Conservation (phyloP, 2,888 invertebrate genomes). For the Tinea semifulvella region DNA sequence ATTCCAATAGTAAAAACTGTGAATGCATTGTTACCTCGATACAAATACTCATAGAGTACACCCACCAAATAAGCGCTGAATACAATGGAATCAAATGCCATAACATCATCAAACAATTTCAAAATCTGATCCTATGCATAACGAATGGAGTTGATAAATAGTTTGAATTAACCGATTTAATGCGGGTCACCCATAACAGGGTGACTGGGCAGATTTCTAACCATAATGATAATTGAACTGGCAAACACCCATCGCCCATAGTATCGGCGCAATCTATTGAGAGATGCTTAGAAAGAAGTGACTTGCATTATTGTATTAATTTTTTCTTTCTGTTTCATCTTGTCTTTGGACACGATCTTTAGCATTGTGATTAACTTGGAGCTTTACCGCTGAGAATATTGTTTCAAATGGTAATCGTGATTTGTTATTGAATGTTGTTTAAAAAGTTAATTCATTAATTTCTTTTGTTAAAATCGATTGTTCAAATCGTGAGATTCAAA, state of each 20-base stretch:
- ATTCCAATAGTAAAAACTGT: not conserved
- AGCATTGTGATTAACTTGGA: constrained; percentile 61
- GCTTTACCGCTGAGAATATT: constrained; percentile 60
- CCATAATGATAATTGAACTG: constrained; percentile 66
- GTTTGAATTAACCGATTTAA: constrained; percentile 67
- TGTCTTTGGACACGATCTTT: constrained; percentile 65
- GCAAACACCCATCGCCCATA: constrained; percentile 59
- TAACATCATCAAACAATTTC: constrained; percentile 64
- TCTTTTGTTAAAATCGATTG: constrained; percentile 7
- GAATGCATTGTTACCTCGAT: constrained; percentile 25
- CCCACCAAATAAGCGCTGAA: constrained; percentile 55
- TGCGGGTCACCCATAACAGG: constrained; percentile 64
- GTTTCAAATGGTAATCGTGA: constrained; percentile 37
- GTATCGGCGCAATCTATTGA: constrained; percentile 55
- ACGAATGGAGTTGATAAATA: constrained; percentile 64
- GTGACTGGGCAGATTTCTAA: constrained; percentile 52
- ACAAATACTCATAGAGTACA: constrained; percentile 40
- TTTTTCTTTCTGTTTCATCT: constrained; percentile 49
- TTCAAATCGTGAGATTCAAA: too few species aligned
- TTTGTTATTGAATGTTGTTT: constrained; percentile 39
- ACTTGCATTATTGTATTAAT: constrained; percentile 62
- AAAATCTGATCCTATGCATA: constrained; percentile 64
- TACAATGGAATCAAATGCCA: constrained; percentile 51
- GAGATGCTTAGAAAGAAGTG: constrained; percentile 51
- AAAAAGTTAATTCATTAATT: constrained; percentile 17